These are phyloP conservation scores for Bombus sylvicola DNA, from an alignment of 1,140 invertebrate species.

Conservation along the genomic window DNA sequence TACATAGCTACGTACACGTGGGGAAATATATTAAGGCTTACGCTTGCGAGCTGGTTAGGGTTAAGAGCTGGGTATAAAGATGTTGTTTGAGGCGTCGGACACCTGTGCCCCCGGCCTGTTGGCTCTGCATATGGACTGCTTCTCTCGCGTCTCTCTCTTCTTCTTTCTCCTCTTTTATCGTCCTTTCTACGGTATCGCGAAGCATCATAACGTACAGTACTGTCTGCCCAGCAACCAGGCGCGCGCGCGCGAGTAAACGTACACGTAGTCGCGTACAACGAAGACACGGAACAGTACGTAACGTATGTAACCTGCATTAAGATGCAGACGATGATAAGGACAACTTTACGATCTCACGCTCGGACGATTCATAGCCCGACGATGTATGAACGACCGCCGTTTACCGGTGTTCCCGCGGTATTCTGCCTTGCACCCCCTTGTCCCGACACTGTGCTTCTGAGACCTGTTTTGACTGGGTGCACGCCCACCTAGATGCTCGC, in stretches of 20 bases:
- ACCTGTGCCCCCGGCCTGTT: slow-evolving; percentile 69
- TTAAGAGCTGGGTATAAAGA: slow-evolving; percentile 73
- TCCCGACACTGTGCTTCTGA: background rate
- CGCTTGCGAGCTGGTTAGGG: slow-evolving; percentile 60
- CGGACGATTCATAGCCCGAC: slow-evolving; percentile 81
- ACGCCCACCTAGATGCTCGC: slow-evolving; percentile 8
- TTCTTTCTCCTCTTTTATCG: slow-evolving; percentile 19
- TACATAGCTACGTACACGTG: slow-evolving; percentile 30
- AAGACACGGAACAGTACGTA: slow-evolving; percentile 67
- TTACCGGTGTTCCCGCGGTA: slow-evolving; percentile 74
- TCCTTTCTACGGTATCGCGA: slow-evolving; percentile 32
- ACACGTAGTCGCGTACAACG: slow-evolving; percentile 56
- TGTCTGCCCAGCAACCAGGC: slow-evolving; percentile 30
- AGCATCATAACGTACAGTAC: slow-evolving; percentile 52
- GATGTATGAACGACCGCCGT: slow-evolving; percentile 78
- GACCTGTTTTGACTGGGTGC: background rate
- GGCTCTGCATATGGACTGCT: slow-evolving; percentile 68
- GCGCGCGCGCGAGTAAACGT: slow-evolving; percentile 1
- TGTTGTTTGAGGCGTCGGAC: slow-evolving; percentile 76
- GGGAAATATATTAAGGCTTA: slow-evolving; percentile 72
- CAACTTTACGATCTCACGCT: slow-evolving; percentile 82
- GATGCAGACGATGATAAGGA: slow-evolving; percentile 81
- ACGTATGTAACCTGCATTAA: slow-evolving; percentile 79
- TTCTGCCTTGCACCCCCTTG: slow-evolving; percentile 29
- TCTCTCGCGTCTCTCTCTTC: slow-evolving; percentile 40